Evolutionary conservation across 2,888 invertebrate genomes (phyloP), one percentile per base, ranked within the genome.

Genomic region (Geophilus truncorum): DNA sequence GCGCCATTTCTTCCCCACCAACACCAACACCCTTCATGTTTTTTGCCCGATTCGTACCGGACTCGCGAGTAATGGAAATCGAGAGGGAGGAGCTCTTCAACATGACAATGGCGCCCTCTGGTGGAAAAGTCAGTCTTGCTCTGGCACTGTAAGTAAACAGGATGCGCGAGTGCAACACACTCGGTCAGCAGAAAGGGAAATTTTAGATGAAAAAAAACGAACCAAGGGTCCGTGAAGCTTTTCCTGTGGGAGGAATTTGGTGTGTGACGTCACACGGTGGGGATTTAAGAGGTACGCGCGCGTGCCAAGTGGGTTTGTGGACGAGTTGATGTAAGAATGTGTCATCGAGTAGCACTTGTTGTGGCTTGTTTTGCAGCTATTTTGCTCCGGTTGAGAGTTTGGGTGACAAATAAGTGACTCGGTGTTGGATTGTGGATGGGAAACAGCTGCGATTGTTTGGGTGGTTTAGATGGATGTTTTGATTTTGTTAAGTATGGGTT

Each of bases 61-160:
- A 23, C 18, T 57, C 18, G 18, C 23, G 62, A 62, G 62, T 62
- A 62, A 62, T 62, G 62, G 62, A 62, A 62, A 62, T 62, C 62
- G 62, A 62, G 62, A 25, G 62, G 62, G 62, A 62, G 62, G 62
- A 62, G 62, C 62, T 25, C 25, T 62, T 62, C 62, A 62, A 62
- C 62, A 62, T 62, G 62, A 62, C 62, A 62, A 62, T 62, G 28
- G 62, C 62, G 62, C 62, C 62, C 25, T 25, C 57, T 57, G 57
- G 57, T 15, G n/a, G 15, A 62, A 23, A 21, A 62, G 62, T 62
- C 62, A 62, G 62, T 62, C 62, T 25, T 10, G 25, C 28, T 25
- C 62, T n/a, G n/a, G n/a, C n/a, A n/a, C n/a, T n/a, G n/a, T n/a
- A n/a, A 62, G 62, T 62, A 62, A 62, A 62, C 62, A 62, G 62